Base-by-base conservation (phyloP, 2,888 invertebrate genomes). In the Palloptera scutellata region DNA sequence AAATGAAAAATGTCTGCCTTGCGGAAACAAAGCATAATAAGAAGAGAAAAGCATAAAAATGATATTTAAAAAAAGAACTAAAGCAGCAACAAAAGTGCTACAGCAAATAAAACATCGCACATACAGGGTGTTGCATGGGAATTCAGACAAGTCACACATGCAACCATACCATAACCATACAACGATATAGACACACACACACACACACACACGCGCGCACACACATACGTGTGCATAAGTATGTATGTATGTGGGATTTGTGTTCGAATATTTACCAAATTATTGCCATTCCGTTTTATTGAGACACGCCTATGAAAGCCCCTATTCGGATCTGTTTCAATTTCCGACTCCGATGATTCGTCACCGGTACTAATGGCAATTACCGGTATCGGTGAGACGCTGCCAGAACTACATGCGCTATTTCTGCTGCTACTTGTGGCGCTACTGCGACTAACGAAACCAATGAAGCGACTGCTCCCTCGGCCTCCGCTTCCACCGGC, bases 211-310 rank as follows among this genome's bases (percentile, higher is more conserved):
- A 20, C 8, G 12, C 30, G 12, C n/a, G 10, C 6, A 43, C 1
- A 15, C 19, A 30, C 11, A 20, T 20, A 20, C 8, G 12, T 19
- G 12, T 20, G 11, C 13, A 30, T 20, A 20, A 13, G 2, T 48
- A 9, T 48, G 20, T 12, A 9, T 5, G 10, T 48, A 1, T 13
- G 40, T 20, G 12, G 9, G 11, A 13, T 6, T 10, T n/a, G 11
- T 19, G 20, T 55, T 30, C 30, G 2, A 2, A 30, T 30, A 30
- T 89, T 88, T 87, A 94, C 94, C 88, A 92, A 88, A 86, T 90
- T 89, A 84, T 91, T 92, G 83, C 92, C 90, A 85, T 92, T 92
- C 85, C 91, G 91, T 86, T 93, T 93, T 70, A 93, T 94, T 70
- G 94, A 94, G 83, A 94, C 89, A 79, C 92, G 89, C 80, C 93